Conservation (phyloP, 1,140 invertebrate species). For the Pogonus chalceus region DNA sequence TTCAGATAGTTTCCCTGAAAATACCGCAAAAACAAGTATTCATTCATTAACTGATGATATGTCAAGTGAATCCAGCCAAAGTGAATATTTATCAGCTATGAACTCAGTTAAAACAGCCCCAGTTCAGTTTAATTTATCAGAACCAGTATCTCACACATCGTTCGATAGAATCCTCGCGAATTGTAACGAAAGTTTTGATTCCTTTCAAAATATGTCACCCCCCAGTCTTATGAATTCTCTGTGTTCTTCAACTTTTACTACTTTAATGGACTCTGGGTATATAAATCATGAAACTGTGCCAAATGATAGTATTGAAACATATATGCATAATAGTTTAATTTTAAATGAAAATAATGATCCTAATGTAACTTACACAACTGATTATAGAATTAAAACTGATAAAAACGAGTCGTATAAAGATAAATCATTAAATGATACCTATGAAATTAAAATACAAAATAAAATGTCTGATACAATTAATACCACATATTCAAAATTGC, state of each 20-base stretch:
- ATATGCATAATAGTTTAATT: neutral
- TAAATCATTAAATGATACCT: neutral
- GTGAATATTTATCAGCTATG: slow-evolving; percentile 9
- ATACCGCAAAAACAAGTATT: slow-evolving; percentile 1
- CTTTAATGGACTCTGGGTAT: slow-evolving; percentile 26
- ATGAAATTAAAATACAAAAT: neutral
- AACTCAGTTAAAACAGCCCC: slow-evolving; percentile 6
- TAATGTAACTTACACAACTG: neutral
- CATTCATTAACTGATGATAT: slow-evolving; percentile 7
- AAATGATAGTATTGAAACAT: neutral
- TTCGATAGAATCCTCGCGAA: slow-evolving; percentile 28
- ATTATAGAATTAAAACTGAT: neutral
- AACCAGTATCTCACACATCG: slow-evolving; percentile 24
- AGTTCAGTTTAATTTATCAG: slow-evolving; percentile 30
- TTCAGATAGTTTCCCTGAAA: neutral
- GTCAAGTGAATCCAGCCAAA: neutral
- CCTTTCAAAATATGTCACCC: slow-evolving; percentile 33
- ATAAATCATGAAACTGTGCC: neutral
- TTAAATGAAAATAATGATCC: neutral
- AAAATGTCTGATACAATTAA: neutral
- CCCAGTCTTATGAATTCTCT: slow-evolving; percentile 33
- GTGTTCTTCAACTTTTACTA: slow-evolving; percentile 33
- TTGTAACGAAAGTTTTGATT: slow-evolving; percentile 20
- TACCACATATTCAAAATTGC: neutral
- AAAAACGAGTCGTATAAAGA: neutral